phyloP scores from a whole-genome alignment of 92 coral and sea anemone species.

The Micromussa lordhowensis region DNA sequence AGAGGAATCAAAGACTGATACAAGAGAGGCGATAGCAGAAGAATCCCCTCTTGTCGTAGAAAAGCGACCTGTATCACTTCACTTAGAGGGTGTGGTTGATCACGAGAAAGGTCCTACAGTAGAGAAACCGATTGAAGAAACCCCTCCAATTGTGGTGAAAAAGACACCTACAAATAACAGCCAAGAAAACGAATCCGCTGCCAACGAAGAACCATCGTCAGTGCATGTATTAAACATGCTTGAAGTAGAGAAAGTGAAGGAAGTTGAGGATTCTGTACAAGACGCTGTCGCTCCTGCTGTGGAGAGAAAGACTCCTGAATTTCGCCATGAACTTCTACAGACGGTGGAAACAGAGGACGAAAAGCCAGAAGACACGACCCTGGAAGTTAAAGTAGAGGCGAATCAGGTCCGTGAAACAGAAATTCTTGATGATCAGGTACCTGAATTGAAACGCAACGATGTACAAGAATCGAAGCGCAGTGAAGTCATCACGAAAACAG shows the following conservation, averaged over 20 bases:
- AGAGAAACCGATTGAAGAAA: neutral
- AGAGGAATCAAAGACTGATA: neutral
- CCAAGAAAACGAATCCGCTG: neutral
- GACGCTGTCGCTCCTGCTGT: slow-evolving; percentile 26
- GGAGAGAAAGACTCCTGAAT: neutral
- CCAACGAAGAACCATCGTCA: neutral
- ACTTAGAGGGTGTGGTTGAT: neutral
- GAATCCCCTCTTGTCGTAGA: neutral
- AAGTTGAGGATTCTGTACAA: slow-evolving; percentile 7
- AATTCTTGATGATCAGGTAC: neutral
- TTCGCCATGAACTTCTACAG: neutral
- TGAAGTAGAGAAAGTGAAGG: slow-evolving; percentile 2
- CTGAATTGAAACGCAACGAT: neutral
- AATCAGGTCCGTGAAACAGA: slow-evolving; percentile 14
- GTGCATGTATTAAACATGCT: neutral
- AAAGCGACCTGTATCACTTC: neutral
- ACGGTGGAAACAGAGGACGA: neutral
- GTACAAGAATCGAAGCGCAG: neutral
- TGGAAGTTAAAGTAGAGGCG: neutral
- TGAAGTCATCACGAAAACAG: neutral
- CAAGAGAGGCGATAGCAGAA: neutral
- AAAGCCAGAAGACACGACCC: neutral
- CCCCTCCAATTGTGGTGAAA: no score
- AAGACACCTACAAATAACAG: neutral
- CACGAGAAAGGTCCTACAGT: no score